Base-by-base conservation (phyloP, 2,113 vertebrate species). In the Saguinus midas region DNA sequence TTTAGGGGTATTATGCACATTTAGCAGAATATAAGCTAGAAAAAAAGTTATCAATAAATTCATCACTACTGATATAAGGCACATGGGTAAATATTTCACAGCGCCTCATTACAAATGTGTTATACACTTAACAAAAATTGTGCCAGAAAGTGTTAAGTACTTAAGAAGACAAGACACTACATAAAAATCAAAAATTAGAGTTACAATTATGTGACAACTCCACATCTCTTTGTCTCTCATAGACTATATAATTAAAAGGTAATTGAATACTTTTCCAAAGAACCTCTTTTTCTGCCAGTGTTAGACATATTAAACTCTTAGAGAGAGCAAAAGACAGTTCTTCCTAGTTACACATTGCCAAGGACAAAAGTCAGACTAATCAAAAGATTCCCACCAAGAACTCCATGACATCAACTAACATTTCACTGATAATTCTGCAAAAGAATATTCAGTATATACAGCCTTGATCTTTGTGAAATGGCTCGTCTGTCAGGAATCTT, bases 321-420 rank as follows among this genome's bases (percentile, higher is more conserved):
- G n/a, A 70, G 8, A 82, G 6, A 25, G 40, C 0, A 92, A 95
- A 95, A 90, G 2, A n/a, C 95, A 12, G 52, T 75, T n/a, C 32
- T 94, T 96, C 72, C 68, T 75, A 68, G 40, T 92, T 82, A 93
- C 3, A 81, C 45, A 89, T 8, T 45, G 64, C 79, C 17, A 94
- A 97, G 80, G 57, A 94, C 84, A 94, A 81, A 87, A 95, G 82
- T 86, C 64, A 96, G 80, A 87, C n/a, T 90, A 61, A 89, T 86
- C 32, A 32, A 96, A 97, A 95, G 87, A 96, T 83, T 92, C 52
- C 86, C 50, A 45, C 2, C 20, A 86, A 64, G 57, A 95, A 86
- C 73, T 92, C 73, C 1, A 5, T 57, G 95, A 88, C 72, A 96
- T 82, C 82, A 92, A 78, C 95, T 68, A 97, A 93, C 73, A 40